Conservation (phyloP, 2,113 vertebrate species). For the Micromys minutus region DNA sequence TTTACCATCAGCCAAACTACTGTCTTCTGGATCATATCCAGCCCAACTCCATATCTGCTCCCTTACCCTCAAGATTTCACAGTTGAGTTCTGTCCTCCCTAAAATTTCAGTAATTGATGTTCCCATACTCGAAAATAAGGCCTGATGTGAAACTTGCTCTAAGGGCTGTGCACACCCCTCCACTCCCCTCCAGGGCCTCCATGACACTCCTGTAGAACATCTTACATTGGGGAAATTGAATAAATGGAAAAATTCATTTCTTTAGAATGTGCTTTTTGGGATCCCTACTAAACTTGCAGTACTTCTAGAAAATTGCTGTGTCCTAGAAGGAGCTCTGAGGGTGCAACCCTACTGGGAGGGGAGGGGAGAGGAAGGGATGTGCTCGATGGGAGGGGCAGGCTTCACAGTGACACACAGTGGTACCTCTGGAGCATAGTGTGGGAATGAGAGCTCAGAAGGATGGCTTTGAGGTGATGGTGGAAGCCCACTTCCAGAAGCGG, state of each 20-base stretch:
- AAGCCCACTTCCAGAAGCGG: background rate
- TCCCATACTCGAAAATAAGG: conserved; percentile 38
- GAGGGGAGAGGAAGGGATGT: background rate
- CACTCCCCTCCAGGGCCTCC: background rate
- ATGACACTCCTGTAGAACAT: conserved; percentile 49
- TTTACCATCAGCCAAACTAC: background rate
- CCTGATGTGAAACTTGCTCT: background rate
- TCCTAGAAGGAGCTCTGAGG: background rate
- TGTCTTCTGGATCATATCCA: background rate
- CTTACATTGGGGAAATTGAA: conserved; percentile 49
- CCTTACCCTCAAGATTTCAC: conserved; percentile 12
- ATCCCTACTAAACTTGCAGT: background rate
- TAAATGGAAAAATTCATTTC: conserved; percentile 64
- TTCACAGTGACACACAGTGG: background rate
- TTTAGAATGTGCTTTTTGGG: conserved; percentile 25
- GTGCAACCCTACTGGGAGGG: background rate
- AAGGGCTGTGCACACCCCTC: background rate
- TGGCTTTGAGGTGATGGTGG: background rate
- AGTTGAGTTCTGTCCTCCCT: conserved; percentile 6
- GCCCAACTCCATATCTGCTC: background rate
- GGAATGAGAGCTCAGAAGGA: background rate
- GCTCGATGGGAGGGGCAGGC: background rate
- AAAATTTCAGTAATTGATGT: conserved; percentile 19
- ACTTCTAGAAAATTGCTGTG: background rate
- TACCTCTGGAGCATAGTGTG: background rate